A percentile compares a stretch with the other conserved stretches of the same genome.
Evolutionary conservation across 2,888 invertebrate species (phyloP).

Genomic region (Ectemnius lituratus): DNA sequence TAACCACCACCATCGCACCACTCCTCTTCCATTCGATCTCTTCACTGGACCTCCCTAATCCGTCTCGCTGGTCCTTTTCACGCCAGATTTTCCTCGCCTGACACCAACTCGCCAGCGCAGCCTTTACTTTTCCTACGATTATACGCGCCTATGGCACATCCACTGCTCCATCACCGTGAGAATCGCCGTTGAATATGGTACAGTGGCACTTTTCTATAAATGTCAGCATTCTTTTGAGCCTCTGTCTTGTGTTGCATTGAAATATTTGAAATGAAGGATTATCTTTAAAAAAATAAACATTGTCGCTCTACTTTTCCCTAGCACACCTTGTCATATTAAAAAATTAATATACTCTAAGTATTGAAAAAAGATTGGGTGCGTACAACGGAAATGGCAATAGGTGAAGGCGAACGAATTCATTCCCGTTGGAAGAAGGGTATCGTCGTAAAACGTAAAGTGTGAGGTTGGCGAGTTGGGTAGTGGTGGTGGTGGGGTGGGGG

Average conservation of each 20-base stretch:
- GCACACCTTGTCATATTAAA: too few relatives aligned
- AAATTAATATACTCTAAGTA: too few relatives aligned
- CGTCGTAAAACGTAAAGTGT: constrained; percentile 30
- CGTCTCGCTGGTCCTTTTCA: not conserved
- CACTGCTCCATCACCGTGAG: constrained; percentile 2
- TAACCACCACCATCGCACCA: not conserved
- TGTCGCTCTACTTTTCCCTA: too few relatives aligned
- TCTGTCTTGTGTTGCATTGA: too few relatives aligned
- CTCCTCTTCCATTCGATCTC: not conserved
- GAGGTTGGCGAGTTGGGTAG: not conserved
- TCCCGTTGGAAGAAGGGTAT: not conserved
- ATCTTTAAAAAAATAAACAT: too few relatives aligned
- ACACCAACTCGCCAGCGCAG: not conserved
- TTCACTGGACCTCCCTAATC: not conserved
- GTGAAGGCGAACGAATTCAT: not conserved
- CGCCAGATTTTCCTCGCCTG: not conserved
- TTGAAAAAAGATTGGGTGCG: not conserved
- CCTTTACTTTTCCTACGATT: not conserved
- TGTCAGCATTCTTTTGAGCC: too few relatives aligned
- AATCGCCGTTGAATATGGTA: constrained; percentile 1
- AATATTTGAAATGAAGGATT: too few relatives aligned
- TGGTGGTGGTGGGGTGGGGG: too few relatives aligned
- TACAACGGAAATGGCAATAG: not conserved
- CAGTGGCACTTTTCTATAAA: too few relatives aligned
- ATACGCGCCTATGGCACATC: not conserved